Evolutionary conservation across 1,140 invertebrate species (phyloP), one percentile per base, ranked within the genome.

Genomic region (Drosophila kurseongensis): DNA sequence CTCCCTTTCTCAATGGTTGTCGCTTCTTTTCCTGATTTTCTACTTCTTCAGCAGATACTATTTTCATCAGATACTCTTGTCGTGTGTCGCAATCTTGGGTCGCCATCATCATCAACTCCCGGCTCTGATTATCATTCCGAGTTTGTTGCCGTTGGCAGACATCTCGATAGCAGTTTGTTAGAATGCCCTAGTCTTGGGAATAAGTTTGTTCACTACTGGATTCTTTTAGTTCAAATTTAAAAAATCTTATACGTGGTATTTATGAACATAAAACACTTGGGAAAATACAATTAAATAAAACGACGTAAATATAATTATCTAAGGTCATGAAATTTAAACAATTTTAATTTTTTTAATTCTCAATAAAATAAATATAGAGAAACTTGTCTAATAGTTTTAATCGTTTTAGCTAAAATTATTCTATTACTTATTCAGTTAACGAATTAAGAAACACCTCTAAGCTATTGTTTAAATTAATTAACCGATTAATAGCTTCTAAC

Each of bases 21-120:
- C 1, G 35, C 45, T 40, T 29, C 27, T 55, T 42, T n/a, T 41
- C 5, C 50, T 14, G 38, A 36, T 41, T 52, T 68, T 16, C 44
- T 51, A 71, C 71, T 63, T 61, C 66, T 57, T 32, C 57, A 36
- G 47, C 58, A 52, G 56, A 47, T 52, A 57, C 41, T 41, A 41
- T 55, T 57, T 14, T 23, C 36, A 14, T 18, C 45, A 42, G 47
- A 48, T 48, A 52, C 41, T 71, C 50, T 65, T 62, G 68, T 65
- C 42, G 69, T 78, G 67, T 79, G 75, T 73, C 74, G 66, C 74
- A 80, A 80, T 77, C 57, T 81, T 52, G 76, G 75, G 75, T 77
- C 57, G 47, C 52, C 73, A 75, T 65, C 73, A 75, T 45, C 63
- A 48, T 68, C 57, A 51, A 35, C 68, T 56, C 47, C 40, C 9